Evolutionary conservation across 2,113 vertebrate genomes (phyloP), one percentile per base, ranked within the genome.

Genomic region (Strix aluco): DNA sequence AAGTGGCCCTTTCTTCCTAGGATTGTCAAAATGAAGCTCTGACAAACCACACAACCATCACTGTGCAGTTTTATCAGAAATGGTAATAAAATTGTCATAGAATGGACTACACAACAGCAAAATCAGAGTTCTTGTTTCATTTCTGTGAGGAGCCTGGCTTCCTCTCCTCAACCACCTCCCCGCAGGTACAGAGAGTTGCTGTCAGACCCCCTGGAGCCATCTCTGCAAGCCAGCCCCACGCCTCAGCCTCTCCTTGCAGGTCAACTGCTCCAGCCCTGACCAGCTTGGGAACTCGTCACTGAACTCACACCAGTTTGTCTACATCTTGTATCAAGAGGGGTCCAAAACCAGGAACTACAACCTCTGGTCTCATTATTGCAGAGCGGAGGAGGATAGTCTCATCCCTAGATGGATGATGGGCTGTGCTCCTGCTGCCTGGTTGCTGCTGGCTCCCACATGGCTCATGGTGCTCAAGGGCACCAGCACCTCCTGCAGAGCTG

Each of bases 351-450:
- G 40, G 17, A 36, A 16, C 46, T 30, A 2, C 66, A 20, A 38
- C 0, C 46, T 30, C 5, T 7, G 9, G 23, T 25, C n/a, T 57
- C 59, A n/a, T 3, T 3, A n/a, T 2, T 21, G 15, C 4, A 1
- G 58, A 80, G 21, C 10, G 58, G 67, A 83, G 5, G 15, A 44
- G 15, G 3, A 75, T 23, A 52, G 70, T 54, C 42, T 32, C 5
- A 49, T 8, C 34, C 42, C 19, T 25, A 6, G 27, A 36, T 14
- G 34, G 19, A 69, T 5, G 19, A 69, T 5, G 38, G 44, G 13
- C 42, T 3, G 0, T 29, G 16, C 10, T 58, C 22, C 44, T 15
- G 9, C 22, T 52, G 40, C 23, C 71, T 46, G 17, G 32, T 54
- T 4, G 4, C 62, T 72, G 6, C 16, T 58, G 69, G 49, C 11